These are phyloP conservation scores for Anagrus nilaparvatae DNA, from an alignment of 1,140 invertebrate genomes.

Conservation along the genomic window DNA sequence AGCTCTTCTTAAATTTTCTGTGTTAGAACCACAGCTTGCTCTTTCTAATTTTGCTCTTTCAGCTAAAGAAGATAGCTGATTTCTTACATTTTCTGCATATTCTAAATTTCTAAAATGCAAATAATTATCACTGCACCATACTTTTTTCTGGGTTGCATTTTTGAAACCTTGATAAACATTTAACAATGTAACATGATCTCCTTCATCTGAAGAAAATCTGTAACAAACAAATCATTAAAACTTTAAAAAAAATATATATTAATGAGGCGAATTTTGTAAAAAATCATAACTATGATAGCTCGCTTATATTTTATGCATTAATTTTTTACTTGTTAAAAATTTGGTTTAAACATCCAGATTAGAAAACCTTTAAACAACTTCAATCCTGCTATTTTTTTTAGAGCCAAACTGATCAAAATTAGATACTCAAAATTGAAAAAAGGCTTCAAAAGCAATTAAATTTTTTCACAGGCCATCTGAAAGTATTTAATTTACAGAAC, in stretches of 20 bases:
- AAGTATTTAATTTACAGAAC: too few relatives aligned
- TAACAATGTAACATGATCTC: conserved; percentile 87
- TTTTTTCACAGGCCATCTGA: too few relatives aligned
- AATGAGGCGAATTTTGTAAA: too few relatives aligned
- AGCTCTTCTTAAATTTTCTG: conserved; percentile 66
- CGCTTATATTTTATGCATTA: too few relatives aligned
- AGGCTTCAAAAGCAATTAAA: too few relatives aligned
- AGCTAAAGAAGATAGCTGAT: conserved; percentile 74
- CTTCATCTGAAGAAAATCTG: conserved; percentile 79
- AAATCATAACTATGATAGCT: too few relatives aligned
- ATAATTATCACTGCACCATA: conserved; percentile 87
- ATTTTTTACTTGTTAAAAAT: too few relatives aligned
- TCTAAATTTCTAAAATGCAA: conserved; percentile 76
- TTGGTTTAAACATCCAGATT: too few relatives aligned
- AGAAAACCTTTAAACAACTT: too few relatives aligned
- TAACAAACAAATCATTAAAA: conserved; percentile 27
- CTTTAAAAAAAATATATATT: conserved; percentile 1
- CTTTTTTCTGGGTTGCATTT: conserved; percentile 63
- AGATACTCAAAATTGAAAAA: too few relatives aligned
- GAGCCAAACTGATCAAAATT: too few relatives aligned
- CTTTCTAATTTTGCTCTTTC: conserved; percentile 53
- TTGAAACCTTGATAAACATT: conserved; percentile 79
- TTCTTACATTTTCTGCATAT: conserved; percentile 70
- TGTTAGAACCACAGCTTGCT: conserved; percentile 63
- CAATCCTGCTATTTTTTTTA: too few relatives aligned